A percentile compares a stretch with the other conserved stretches of the same genome.
Conservation (phyloP, 2,797 vertebrate species). For the Pteropus rufus region DNA sequence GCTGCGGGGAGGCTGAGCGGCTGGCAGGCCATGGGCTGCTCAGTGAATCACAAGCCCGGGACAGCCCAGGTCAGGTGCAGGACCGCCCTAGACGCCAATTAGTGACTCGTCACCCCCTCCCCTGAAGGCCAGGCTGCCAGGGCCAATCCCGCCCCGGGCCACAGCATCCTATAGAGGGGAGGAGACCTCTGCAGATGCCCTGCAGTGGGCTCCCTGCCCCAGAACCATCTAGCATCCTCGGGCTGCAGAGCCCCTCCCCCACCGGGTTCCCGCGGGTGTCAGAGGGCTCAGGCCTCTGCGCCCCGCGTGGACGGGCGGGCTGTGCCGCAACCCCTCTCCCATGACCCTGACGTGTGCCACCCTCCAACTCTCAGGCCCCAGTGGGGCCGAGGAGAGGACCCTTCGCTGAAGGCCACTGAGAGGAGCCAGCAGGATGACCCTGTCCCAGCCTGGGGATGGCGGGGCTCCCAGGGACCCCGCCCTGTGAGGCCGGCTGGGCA, state of each 20-base stretch:
- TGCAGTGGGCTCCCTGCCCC: background rate
- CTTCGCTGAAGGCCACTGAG: background rate
- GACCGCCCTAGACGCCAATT: background rate
- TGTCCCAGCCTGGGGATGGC: background rate
- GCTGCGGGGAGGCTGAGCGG: background rate
- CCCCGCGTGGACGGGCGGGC: background rate
- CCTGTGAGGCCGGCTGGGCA: background rate
- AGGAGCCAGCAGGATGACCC: accelerated
- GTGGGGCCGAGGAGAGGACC: background rate
- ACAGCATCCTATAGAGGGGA: accelerated
- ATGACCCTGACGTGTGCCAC: background rate
- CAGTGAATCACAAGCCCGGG: background rate
- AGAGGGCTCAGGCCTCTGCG: background rate
- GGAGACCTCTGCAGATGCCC: too few relatives aligned
- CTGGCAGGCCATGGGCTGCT: background rate
- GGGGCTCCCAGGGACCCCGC: too few relatives aligned
- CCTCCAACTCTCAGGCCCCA: background rate
- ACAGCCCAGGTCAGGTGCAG: background rate
- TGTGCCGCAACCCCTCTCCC: background rate
- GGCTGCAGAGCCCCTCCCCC: too few relatives aligned
- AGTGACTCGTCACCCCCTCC: background rate
- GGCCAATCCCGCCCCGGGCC: background rate
- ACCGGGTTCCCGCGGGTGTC: background rate
- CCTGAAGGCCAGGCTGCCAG: background rate
- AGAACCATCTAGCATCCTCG: background rate